Conservation (phyloP, 2,797 vertebrate genomes). For the Microctenopoma lineatum region DNA sequence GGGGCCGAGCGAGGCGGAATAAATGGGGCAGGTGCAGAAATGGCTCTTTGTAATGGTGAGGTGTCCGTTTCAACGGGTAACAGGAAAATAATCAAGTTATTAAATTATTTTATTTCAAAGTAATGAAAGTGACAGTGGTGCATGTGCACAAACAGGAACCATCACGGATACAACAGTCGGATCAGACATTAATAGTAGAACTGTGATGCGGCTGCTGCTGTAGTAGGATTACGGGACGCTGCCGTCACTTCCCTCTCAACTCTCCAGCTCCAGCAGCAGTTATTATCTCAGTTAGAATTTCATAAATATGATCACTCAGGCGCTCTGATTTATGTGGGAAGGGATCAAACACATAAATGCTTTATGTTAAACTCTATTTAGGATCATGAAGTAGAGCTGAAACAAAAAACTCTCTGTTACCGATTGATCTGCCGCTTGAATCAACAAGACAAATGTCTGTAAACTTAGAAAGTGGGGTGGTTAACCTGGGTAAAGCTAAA, state of each 20-base stretch:
- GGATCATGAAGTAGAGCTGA: background rate
- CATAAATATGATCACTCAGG: background rate
- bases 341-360: background rate
- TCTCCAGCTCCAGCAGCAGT: conserved; percentile 4
- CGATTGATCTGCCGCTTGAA: rapidly evolving
- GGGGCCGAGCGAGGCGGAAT: conserved; percentile 48
- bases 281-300: conserved; percentile 10
- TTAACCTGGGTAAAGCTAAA: conserved; percentile 38
- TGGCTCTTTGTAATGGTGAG: conserved; percentile 50
- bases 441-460: background rate
- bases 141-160: conserved; percentile 30
- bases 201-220: background rate
- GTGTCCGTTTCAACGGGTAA: conserved; percentile 26
- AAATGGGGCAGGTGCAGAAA: conserved; percentile 45
- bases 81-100: conserved; percentile 42
- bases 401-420: background rate
- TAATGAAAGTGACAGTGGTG: conserved; percentile 24
- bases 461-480: conserved; percentile 18
- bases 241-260: conserved; percentile 23
- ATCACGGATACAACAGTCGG: conserved; percentile 11
- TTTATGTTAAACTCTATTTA: background rate
- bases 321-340: background rate
- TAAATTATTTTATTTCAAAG: conserved; percentile 51
- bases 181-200: conserved; percentile 9
- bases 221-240: background rate